Conservation (phyloP, 2,797 vertebrate species). For the Poecilia picta region DNA sequence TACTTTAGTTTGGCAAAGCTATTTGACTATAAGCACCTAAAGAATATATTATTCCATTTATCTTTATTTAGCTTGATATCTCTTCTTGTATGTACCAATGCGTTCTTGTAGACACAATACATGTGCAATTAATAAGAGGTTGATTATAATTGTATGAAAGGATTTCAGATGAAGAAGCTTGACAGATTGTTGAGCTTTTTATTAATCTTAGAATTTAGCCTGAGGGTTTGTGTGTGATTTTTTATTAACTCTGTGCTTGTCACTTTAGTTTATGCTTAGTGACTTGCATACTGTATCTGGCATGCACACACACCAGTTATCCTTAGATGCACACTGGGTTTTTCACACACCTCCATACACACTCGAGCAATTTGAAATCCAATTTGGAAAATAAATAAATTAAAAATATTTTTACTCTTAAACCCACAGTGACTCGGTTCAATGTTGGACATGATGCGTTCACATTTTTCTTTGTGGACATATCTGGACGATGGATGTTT, state of each 20-base stretch:
- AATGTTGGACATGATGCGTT: constrained; percentile 12
- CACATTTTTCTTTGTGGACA: constrained; percentile 11
- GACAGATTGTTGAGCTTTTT: constrained; percentile 66
- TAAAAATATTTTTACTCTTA: too few species aligned
- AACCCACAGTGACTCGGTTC: not conserved
- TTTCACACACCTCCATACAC: not conserved
- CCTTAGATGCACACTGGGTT: not conserved
- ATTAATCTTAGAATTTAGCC: constrained; percentile 54
- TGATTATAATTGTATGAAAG: constrained; percentile 57
- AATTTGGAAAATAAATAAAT: too few species aligned
- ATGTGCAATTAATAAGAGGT: constrained; percentile 46
- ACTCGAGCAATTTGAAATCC: too few species aligned
- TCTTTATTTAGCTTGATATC: constrained; percentile 13
- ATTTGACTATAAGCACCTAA: not conserved
- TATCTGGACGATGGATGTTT: constrained; percentile 29
- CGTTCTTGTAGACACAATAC: constrained; percentile 36
- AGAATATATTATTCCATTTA: not conserved
- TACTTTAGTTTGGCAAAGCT: not conserved
- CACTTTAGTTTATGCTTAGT: constrained; percentile 53
- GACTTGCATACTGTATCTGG: constrained; percentile 47
- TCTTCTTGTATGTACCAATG: constrained; percentile 34
- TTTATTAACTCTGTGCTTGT: constrained; percentile 67
- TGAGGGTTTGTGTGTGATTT: constrained; percentile 61
- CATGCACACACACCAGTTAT: constrained; percentile 24
- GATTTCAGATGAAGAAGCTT: constrained; percentile 56